Evolutionary conservation across 37 sponge, comb jelly and placozoan species (phyloP).

Genomic region (Theonella swinhoei): DNA sequence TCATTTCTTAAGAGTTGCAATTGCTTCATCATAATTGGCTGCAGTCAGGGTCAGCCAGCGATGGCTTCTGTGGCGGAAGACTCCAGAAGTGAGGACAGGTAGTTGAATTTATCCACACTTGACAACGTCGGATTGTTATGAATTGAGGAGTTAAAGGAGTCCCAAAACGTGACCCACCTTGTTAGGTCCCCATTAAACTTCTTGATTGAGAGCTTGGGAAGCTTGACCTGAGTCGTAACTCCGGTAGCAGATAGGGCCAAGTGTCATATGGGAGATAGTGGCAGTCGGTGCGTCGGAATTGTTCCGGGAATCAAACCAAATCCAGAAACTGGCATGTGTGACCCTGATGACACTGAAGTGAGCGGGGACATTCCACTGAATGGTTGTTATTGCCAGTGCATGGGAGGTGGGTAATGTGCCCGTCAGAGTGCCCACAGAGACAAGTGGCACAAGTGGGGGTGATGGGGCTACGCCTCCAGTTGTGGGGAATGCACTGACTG

Average conservation of each 20-base stretch:
- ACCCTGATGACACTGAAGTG: too few relatives aligned
- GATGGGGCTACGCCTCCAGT: too few relatives aligned
- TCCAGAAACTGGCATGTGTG: too few relatives aligned
- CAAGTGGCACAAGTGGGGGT: too few relatives aligned
- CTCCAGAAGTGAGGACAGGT: conserved; percentile 21
- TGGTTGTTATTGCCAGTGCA: too few relatives aligned
- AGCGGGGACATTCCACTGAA: too few relatives aligned
- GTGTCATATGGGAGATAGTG: too few relatives aligned
- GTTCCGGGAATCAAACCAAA: too few relatives aligned
- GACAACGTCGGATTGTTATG: conserved; percentile 23
- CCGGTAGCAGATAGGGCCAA: background rate
- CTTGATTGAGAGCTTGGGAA: conserved; percentile 16
- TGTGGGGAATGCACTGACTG: too few relatives aligned
- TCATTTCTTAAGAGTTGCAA: conserved; percentile 20
- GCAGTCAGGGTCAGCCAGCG: conserved; percentile 7
- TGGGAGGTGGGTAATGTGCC: too few relatives aligned
- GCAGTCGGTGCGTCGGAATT: too few relatives aligned
- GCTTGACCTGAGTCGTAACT: background rate
- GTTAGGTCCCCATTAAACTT: conserved; percentile 22
- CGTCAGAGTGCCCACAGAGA: too few relatives aligned
- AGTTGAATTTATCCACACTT: conserved; percentile 28
- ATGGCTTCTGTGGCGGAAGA: conserved; percentile 17
- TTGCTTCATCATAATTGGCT: conserved; percentile 38
- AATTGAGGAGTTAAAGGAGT: conserved; percentile 6
- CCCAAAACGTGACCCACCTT: conserved; percentile 28